Conservation (phyloP, 2,113 vertebrate genomes). For the Columba janthina region DNA sequence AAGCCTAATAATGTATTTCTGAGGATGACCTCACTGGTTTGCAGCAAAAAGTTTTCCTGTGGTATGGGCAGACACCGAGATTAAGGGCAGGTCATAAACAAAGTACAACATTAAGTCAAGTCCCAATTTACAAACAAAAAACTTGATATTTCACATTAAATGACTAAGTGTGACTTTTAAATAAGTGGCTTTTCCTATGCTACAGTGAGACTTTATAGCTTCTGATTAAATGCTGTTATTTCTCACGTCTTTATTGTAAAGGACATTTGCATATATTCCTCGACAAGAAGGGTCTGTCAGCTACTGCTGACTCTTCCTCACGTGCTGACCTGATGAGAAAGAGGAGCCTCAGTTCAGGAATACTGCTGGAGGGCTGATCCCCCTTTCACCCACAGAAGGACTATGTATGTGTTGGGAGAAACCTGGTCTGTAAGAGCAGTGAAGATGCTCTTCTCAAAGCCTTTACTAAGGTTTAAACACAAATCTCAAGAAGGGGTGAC, state of each 20-base stretch:
- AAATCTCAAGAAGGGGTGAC: not conserved
- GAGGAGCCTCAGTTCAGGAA: not conserved
- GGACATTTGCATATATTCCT: not conserved
- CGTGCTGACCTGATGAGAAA: fast-evolving
- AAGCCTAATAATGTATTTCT: not conserved
- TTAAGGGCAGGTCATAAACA: not conserved
- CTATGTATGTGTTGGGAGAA: not conserved
- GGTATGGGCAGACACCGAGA: too few species aligned
- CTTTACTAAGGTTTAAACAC: not conserved
- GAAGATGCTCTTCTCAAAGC: not conserved
- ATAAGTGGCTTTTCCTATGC: not conserved
- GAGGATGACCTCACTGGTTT: not conserved
- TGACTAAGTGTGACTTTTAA: not conserved
- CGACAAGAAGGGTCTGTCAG: not conserved
- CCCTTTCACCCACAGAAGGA: not conserved
- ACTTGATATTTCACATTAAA: not conserved
- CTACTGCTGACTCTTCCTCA: not conserved
- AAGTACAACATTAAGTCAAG: not conserved
- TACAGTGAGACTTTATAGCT: not conserved
- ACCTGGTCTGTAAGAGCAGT: not conserved
- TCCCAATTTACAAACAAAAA: not conserved
- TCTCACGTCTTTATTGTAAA: not conserved
- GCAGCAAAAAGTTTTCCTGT: not conserved
- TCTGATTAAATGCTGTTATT: not conserved
- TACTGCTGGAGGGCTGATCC: too few species aligned